These are phyloP conservation scores for Thamnophis sirtalis DNA, from an alignment of 2,113 vertebrate species.

Conservation along the genomic window DNA sequence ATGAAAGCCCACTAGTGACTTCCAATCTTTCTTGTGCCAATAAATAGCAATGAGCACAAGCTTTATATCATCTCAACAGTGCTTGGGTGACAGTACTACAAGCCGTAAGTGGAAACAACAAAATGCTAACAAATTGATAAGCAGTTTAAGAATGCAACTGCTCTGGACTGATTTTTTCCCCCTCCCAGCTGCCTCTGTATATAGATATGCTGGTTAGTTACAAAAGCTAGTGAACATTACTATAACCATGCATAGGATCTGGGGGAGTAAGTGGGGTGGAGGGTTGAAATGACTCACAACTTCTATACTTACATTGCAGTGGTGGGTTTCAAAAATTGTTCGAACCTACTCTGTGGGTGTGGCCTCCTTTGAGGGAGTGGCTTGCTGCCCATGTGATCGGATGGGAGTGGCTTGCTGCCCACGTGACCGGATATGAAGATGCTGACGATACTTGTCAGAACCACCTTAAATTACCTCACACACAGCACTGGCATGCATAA, in stretches of 20 bases:
- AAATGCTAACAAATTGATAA: not conserved
- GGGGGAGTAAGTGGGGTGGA: not conserved
- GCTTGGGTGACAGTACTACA: not conserved
- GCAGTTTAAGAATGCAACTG: not conserved
- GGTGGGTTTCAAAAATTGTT: no score
- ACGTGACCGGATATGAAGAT: no score
- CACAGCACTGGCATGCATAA: no score
- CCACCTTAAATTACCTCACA: no score
- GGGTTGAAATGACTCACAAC: not conserved
- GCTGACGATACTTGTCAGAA: no score
- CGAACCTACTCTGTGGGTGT: no score
- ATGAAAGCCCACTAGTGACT: not conserved
- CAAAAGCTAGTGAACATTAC: not conserved
- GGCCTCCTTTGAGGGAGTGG: no score
- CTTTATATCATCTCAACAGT: not conserved
- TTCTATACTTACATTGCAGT: not conserved
- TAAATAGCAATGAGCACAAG: not conserved
- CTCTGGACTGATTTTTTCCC: not conserved
- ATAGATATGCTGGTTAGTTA: not conserved
- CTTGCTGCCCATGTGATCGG: no score
- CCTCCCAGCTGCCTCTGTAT: not conserved
- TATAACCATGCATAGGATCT: not conserved
- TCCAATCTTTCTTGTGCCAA: not conserved
- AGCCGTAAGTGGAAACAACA: not conserved
- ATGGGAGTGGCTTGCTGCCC: no score